phyloP scores from a whole-genome alignment of 2,888 invertebrate genomes.

The Seira musarum region DNA sequence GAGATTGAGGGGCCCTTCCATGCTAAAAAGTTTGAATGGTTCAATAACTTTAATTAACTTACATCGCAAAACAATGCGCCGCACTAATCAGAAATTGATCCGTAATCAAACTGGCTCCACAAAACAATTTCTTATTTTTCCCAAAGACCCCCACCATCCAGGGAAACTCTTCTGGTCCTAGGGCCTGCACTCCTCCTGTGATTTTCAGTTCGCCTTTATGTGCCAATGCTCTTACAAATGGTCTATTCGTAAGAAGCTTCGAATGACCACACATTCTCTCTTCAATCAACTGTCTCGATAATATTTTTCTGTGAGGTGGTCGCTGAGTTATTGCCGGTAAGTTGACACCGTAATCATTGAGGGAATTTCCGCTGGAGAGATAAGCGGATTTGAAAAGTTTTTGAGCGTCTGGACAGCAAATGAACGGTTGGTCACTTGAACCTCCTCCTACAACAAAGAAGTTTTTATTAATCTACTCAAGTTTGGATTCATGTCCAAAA shows the following conservation, averaged over 20 bases:
- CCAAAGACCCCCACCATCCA: constrained; percentile 74
- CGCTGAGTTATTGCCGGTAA: constrained; percentile 32
- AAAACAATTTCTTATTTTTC: constrained; percentile 55
- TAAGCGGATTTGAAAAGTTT: no score
- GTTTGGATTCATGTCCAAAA: no score
- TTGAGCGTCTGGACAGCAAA: no score
- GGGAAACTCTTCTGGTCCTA: constrained; percentile 85
- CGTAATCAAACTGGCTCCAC: constrained; percentile 64
- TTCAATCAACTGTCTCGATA: constrained; percentile 11
- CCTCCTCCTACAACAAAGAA: no score
- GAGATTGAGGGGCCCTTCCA: no score
- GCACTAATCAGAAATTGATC: constrained; percentile 85
- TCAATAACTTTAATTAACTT: no score
- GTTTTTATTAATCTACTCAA: no score
- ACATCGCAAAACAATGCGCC: constrained; percentile 93
- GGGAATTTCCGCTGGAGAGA: no score
- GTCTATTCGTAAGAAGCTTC: no score
- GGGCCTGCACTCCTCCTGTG: constrained; percentile 89
- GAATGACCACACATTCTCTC: constrained; percentile 25
- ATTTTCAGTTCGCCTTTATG: constrained; percentile 75
- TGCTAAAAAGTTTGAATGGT: no score
- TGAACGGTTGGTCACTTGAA: no score
- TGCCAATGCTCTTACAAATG: neutral
- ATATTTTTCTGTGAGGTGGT: constrained; percentile 19
- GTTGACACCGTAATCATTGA: neutral